These are phyloP conservation scores for Agriopis leucophaearia DNA, from an alignment of 2,888 invertebrate genomes.

Conservation along the genomic window DNA sequence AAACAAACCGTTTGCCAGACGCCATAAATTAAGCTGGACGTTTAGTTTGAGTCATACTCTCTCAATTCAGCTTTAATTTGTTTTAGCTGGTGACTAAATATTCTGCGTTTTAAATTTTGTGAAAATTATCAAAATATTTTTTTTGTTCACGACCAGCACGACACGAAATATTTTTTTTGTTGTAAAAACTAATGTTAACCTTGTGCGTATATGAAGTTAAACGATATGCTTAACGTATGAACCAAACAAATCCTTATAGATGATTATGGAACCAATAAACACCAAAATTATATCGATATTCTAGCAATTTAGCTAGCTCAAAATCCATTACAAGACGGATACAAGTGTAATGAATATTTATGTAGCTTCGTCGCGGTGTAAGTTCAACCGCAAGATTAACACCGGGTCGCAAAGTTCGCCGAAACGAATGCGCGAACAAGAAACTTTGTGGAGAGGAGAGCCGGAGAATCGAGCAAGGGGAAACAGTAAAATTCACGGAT, in stretches of 20 bases:
- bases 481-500: constrained; percentile 82
- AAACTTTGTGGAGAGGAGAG: constrained; percentile 64
- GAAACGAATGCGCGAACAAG: constrained; percentile 67
- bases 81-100: constrained; percentile 5
- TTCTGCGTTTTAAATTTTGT: background rate
- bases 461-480: constrained; percentile 60
- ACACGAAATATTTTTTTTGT: too few species aligned
- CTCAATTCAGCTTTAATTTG: constrained; percentile 36
- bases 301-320: constrained; percentile 2
- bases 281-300: background rate
- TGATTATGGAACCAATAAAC: too few species aligned
- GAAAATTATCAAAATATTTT: background rate
- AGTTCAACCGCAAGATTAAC: constrained; percentile 60
- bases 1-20: constrained; percentile 44
- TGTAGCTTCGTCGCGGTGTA: constrained; percentile 44
- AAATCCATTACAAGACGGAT: constrained; percentile 26
- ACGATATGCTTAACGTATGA: too few species aligned
- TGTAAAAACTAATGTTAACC: too few species aligned
- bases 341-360: constrained; percentile 37
- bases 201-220: too few species aligned
- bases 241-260: too few species aligned
- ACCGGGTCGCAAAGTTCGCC: constrained; percentile 55
- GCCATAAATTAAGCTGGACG: constrained; percentile 42
- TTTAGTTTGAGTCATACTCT: constrained; percentile 38
- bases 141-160: background rate